Conservation (phyloP, 2,113 vertebrate species). For the Perccottus glenii region DNA sequence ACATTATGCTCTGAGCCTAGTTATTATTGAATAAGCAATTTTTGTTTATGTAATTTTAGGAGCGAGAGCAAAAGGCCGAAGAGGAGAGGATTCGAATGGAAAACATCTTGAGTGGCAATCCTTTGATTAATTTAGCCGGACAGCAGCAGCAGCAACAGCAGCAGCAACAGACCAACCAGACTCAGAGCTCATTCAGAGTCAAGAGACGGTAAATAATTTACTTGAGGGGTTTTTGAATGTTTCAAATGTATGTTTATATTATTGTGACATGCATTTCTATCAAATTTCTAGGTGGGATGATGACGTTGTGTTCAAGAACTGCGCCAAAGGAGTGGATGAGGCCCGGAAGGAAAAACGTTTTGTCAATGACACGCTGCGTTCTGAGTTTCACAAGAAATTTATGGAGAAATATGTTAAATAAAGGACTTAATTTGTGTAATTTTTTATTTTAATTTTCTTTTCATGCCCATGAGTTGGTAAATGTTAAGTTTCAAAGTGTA, state of each 20-base stretch:
- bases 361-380: constrained; percentile 94
- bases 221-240: background rate
- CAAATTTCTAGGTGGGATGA: constrained; percentile 91
- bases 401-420: constrained; percentile 99
- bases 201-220: constrained; percentile 88
- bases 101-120: constrained; percentile 96
- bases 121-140: constrained; percentile 90
- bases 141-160: constrained; percentile 75
- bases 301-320: constrained; percentile 99
- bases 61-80: constrained; percentile 96
- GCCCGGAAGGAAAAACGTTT: constrained; percentile 96
- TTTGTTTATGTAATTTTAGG: constrained; percentile 69
- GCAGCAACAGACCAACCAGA: constrained; percentile 62
- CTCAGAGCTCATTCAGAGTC: constrained; percentile 88
- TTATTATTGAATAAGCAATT: too few relatives aligned
- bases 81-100: constrained; percentile 98
- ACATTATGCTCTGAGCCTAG: background rate
- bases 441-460: constrained; percentile 17
- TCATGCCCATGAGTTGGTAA: constrained; percentile 16
- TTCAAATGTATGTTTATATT: background rate
- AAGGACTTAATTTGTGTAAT: constrained; percentile 45
- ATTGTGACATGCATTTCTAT: background rate
- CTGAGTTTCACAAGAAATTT: constrained; percentile 90
- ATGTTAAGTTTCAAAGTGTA: constrained; percentile 13
- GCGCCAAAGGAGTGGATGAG: constrained; percentile 96